These are phyloP conservation scores for Machimus atricapillus DNA, from an alignment of 2,888 invertebrate genomes.

Conservation along the genomic window DNA sequence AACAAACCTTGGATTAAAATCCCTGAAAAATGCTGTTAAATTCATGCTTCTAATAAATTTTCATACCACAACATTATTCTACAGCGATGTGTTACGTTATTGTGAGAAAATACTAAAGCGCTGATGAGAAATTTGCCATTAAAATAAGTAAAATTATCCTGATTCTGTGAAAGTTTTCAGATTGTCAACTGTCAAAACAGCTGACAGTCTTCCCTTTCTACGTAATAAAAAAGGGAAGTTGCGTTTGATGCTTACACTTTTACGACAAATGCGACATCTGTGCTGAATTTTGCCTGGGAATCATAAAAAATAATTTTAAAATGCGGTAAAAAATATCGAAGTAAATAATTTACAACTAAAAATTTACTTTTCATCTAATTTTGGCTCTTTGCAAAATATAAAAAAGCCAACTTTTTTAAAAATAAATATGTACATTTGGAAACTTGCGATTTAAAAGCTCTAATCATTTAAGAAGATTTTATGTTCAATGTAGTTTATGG, in stretches of 20 bases:
- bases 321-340: too few relatives aligned
- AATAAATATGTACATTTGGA: too few relatives aligned
- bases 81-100: neutral
- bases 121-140: neutral
- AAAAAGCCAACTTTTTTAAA: too few relatives aligned
- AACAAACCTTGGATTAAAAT: conserved; percentile 87
- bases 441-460: neutral
- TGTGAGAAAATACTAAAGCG: neutral
- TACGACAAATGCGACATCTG: neutral
- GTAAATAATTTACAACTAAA: neutral
- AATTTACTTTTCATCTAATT: neutral
- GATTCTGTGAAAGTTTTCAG: neutral
- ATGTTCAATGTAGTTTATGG: neutral
- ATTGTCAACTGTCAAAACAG: neutral
- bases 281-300: neutral
- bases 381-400: too few relatives aligned
- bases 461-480: neutral
- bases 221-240: neutral
- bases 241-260: neutral
- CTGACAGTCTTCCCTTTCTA: neutral
- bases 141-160: neutral
- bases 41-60: conserved; percentile 68
- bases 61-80: neutral
- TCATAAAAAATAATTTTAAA: neutral
- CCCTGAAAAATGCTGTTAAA: conserved; percentile 86